A percentile compares a stretch with the other conserved stretches of the same genome.
These are phyloP conservation scores for Oscheius sp. DNA, from an alignment of 1,140 invertebrate species.

Conservation along the genomic window DNA sequence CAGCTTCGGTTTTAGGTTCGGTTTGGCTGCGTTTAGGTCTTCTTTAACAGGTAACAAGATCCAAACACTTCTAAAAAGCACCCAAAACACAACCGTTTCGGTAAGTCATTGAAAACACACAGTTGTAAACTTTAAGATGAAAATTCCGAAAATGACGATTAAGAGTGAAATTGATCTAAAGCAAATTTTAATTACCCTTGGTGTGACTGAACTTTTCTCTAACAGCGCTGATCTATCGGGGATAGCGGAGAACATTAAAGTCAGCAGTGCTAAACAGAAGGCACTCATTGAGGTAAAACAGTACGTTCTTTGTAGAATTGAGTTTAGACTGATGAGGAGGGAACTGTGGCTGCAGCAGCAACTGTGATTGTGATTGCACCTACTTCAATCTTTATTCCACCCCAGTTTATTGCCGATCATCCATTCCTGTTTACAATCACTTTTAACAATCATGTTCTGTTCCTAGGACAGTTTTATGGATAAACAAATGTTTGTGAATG, in stretches of 20 bases:
- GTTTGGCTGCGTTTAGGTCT: not conserved
- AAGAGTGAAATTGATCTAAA: slow-evolving; percentile 6
- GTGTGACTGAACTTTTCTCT: not conserved
- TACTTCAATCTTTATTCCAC: not conserved
- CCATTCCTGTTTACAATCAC: not conserved
- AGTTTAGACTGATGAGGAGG: not conserved
- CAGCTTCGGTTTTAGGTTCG: not conserved
- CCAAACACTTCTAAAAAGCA: not conserved
- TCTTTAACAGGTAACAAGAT: not conserved
- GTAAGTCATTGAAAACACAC: not conserved
- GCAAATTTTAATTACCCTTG: not conserved
- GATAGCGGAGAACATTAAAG: slow-evolving; percentile 8
- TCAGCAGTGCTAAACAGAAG: not conserved
- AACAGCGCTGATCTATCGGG: slow-evolving; percentile 17
- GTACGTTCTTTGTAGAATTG: not conserved
- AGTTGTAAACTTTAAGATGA: not conserved
- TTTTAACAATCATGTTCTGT: not conserved
- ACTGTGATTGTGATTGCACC: not conserved
- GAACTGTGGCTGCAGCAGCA: not conserved
- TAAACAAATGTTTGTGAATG: no score
- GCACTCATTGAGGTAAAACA: slow-evolving; percentile 1
- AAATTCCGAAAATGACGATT: slow-evolving; percentile 10
- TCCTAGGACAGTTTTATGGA: not conserved
- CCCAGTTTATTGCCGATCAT: slow-evolving; percentile 12
- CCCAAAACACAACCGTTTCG: not conserved